phyloP scores from a whole-genome alignment of 2,888 invertebrate species.

The Horisme vitalbata region DNA sequence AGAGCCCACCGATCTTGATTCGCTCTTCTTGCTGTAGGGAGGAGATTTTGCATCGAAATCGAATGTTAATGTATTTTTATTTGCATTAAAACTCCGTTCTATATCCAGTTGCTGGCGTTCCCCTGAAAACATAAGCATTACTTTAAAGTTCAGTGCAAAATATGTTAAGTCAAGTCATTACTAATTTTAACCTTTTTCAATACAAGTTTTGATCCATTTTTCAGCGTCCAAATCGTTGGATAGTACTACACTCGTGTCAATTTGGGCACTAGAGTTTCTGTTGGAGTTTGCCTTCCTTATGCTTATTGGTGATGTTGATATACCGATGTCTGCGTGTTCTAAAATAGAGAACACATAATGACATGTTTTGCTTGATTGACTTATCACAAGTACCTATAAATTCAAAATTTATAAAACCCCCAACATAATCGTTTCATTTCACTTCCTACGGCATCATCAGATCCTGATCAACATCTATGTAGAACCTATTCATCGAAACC shows the following conservation, averaged over 20 bases:
- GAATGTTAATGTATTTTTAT: conserved; percentile 6
- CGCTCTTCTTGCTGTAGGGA: neutral
- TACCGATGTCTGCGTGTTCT: conserved; percentile 29
- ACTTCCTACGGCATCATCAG: too few relatives aligned
- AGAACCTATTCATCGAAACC: too few relatives aligned
- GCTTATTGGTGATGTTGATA: conserved; percentile 29
- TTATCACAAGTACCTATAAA: neutral
- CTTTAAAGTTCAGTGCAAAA: too few relatives aligned
- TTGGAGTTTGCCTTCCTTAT: conserved; percentile 24
- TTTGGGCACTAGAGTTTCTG: conserved; percentile 12
- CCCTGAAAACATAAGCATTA: conserved; percentile 13
- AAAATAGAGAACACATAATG: neutral
- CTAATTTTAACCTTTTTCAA: conserved; percentile 36
- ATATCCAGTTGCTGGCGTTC: conserved; percentile 29
- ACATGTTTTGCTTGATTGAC: neutral
- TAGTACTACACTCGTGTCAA: conserved; percentile 30
- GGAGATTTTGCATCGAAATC: conserved; percentile 5
- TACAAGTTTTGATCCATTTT: conserved; percentile 52
- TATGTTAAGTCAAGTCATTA: neutral
- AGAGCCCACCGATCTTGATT: conserved; percentile 12
- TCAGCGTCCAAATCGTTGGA: conserved; percentile 49
- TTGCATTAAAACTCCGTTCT: conserved; percentile 8
- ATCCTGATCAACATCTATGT: too few relatives aligned
- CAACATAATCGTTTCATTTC: too few relatives aligned
- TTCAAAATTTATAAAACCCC: too few relatives aligned